Conservation (phyloP, 2,797 vertebrate genomes). For the Lacerta bilineata region DNA sequence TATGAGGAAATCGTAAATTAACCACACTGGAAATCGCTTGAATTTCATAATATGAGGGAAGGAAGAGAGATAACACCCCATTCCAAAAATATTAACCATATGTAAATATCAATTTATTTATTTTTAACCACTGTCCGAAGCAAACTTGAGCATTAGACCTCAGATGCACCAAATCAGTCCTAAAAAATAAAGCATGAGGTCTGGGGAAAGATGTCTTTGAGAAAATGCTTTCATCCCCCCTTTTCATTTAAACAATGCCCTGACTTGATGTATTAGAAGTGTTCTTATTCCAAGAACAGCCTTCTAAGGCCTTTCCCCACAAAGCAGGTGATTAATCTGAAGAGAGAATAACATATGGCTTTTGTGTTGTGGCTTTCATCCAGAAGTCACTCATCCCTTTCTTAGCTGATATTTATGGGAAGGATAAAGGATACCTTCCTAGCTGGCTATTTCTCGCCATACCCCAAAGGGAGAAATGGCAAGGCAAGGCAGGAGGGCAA, state of each 20-base stretch:
- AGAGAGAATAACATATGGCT: not conserved
- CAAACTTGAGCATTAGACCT: no score
- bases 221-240: not conserved
- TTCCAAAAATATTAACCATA: not conserved
- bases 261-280: not conserved
- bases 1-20: not conserved
- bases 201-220: not conserved
- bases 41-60: not conserved
- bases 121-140: not conserved
- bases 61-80: not conserved
- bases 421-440: accelerated
- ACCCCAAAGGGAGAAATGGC: not conserved
- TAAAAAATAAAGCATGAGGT: not conserved
- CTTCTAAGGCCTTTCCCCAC: not conserved
- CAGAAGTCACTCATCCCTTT: slow-evolving; percentile 18
- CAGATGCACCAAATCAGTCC: not conserved
- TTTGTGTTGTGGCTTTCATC: not conserved
- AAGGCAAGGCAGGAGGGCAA: not conserved
- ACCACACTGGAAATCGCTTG: not conserved
- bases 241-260: not conserved
- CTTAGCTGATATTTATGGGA: slow-evolving; percentile 6
- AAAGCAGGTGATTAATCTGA: not conserved
- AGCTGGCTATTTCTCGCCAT: not conserved
- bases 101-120: not conserved
- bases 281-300: slow-evolving; percentile 5